phyloP scores from a whole-genome alignment of 2,113 vertebrate genomes.

The Chloropsis cyanopogon region DNA sequence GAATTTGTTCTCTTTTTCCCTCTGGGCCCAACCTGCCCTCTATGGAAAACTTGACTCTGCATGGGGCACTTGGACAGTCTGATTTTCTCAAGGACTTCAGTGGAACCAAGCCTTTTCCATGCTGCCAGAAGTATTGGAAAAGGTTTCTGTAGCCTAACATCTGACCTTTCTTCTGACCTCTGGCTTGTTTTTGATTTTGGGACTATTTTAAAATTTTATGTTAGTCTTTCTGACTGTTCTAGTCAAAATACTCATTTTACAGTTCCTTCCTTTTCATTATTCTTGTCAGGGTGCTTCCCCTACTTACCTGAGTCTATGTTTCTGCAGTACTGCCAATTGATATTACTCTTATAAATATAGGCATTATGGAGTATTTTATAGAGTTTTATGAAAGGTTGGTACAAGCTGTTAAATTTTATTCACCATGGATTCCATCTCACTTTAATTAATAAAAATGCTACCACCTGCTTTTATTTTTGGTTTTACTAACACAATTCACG shows the following conservation, averaged over 20 bases:
- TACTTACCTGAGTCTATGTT: not conserved
- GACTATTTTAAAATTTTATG: not conserved
- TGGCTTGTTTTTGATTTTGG: accelerated
- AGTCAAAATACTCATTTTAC: not conserved
- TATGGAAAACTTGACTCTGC: not conserved
- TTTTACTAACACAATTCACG: not conserved
- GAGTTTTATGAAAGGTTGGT: not conserved
- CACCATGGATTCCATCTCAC: not conserved
- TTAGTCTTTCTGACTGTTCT: not conserved
- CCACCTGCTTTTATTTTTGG: not conserved
- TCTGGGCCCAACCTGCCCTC: not conserved
- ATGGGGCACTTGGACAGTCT: not conserved
- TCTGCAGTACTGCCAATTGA: not conserved
- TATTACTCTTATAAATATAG: not conserved
- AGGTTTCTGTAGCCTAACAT: not conserved
- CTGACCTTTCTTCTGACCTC: not conserved
- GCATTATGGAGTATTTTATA: not conserved
- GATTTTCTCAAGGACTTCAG: not conserved
- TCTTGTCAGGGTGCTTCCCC: not conserved
- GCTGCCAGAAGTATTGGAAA: not conserved
- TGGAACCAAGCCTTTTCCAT: not conserved
- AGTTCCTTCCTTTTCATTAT: not conserved
- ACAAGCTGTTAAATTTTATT: not conserved
- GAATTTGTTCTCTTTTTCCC: not conserved
- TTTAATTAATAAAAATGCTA: not conserved